A percentile compares a stretch with the other conserved stretches of the same genome.
Conservation (phyloP, 1,140 invertebrate species). For the Parasteatoda tepidariorum region DNA sequence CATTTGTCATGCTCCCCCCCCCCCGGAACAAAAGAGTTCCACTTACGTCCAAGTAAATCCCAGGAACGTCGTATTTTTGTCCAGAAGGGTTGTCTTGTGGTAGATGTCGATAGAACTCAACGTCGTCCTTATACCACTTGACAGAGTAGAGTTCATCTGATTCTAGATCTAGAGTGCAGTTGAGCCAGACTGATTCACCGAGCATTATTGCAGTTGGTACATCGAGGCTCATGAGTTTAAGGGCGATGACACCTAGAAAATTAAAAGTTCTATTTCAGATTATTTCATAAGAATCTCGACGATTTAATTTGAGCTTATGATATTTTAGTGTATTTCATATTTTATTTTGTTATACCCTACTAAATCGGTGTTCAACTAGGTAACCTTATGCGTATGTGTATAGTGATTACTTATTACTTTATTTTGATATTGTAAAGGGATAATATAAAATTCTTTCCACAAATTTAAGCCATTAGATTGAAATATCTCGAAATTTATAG, state of each 20-base stretch:
- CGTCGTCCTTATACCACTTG: slow-evolving; percentile 64
- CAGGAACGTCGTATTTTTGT: slow-evolving; percentile 61
- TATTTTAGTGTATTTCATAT: too few relatives aligned
- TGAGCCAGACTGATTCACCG: slow-evolving; percentile 64
- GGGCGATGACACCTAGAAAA: slow-evolving; percentile 10
- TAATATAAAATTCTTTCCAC: too few relatives aligned
- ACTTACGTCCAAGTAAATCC: slow-evolving; percentile 63
- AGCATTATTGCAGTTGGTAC: slow-evolving; percentile 59
- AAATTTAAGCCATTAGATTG: too few relatives aligned
- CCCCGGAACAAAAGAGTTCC: slow-evolving; percentile 29
- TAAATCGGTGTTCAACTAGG: too few relatives aligned
- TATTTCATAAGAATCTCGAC: too few relatives aligned
- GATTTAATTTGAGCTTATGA: too few relatives aligned
- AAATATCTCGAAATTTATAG: too few relatives aligned
- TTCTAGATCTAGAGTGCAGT: slow-evolving; percentile 69
- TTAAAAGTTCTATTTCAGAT: too few relatives aligned
- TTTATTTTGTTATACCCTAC: too few relatives aligned
- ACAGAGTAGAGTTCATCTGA: slow-evolving; percentile 68
- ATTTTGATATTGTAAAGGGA: too few relatives aligned
- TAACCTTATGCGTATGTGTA: too few relatives aligned
- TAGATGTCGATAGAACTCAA: slow-evolving; percentile 63
- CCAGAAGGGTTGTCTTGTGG: slow-evolving; percentile 37
- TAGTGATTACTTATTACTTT: too few relatives aligned
- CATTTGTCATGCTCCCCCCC: slow-evolving; percentile 30
- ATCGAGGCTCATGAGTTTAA: slow-evolving; percentile 57